Evolutionary conservation across 2,113 vertebrate species (phyloP).

Genomic region (Perognathus longimembris): DNA sequence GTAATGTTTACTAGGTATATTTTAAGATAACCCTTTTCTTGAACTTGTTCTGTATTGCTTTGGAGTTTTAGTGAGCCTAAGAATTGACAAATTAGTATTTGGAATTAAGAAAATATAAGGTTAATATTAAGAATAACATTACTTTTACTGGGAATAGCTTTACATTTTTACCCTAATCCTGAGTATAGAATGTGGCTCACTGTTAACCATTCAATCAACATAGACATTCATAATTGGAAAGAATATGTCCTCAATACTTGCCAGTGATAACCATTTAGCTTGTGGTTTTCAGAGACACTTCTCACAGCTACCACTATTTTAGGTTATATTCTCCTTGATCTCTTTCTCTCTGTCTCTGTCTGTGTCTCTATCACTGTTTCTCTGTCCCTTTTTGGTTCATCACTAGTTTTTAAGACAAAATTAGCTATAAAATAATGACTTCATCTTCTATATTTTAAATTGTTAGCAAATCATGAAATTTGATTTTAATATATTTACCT

Average conservation of each 20-base stretch:
- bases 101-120: not conserved
- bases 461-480: conserved; percentile 22
- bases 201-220: not conserved
- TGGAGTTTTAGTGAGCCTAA: conserved; percentile 10
- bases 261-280: not conserved
- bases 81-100: not conserved
- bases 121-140: not conserved
- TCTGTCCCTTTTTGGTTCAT: not conserved
- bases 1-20: conserved; percentile 21
- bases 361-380: conserved; percentile 7
- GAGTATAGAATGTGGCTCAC: not conserved
- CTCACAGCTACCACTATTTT: not conserved
- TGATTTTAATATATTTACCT: not conserved
- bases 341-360: not conserved
- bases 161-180: not conserved
- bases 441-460: not conserved
- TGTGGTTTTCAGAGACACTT: no score
- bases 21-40: conserved; percentile 47
- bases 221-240: not conserved
- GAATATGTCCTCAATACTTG: not conserved
- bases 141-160: conserved; percentile 10
- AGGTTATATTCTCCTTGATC: not conserved
- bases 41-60: not conserved
- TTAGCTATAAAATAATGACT: not conserved
- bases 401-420: conserved; percentile 30